phyloP scores from a whole-genome alignment of 2,888 invertebrate genomes.

The Macaria liturata region DNA sequence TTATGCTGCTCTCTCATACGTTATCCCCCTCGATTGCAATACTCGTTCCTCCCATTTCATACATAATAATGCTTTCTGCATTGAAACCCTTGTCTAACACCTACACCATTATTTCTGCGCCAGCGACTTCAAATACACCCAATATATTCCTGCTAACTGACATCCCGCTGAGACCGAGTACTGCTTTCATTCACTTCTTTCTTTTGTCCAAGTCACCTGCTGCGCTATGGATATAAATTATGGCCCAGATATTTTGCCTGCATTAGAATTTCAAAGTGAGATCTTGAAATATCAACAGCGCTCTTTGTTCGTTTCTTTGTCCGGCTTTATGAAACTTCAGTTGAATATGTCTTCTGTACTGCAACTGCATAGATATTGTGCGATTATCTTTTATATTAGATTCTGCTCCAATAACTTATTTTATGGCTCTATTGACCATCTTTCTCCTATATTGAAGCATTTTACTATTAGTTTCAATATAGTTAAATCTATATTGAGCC shows the following conservation, averaged over 20 bases:
- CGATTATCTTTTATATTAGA: no score
- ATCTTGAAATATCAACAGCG: conserved; percentile 26
- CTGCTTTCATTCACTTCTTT: conserved; percentile 36
- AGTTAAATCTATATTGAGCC: no score
- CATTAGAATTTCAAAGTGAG: conserved; percentile 31
- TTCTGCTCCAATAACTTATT: no score
- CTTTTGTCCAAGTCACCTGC: conserved; percentile 50
- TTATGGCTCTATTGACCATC: no score
- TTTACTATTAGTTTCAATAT: no score
- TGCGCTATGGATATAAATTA: conserved; percentile 56
- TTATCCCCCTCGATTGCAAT: not conserved
- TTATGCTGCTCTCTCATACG: no score
- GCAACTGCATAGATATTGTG: no score
- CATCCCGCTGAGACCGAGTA: conserved; percentile 40
- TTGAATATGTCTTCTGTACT: no score
- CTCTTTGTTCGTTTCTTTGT: conserved; percentile 10
- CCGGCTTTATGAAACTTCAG: conserved; percentile 8
- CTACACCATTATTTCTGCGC: conserved; percentile 27
- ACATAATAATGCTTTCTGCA: conserved; percentile 10
- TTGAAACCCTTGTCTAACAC: conserved; percentile 18
- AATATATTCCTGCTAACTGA: conserved; percentile 39
- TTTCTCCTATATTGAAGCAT: no score
- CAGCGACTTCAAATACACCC: conserved; percentile 18
- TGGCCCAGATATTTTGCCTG: conserved; percentile 44
- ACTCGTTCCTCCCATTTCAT: conserved; percentile 2